Evolutionary conservation across 2,888 invertebrate genomes (phyloP).

Genomic region (Meiosimyza platycephala): DNA sequence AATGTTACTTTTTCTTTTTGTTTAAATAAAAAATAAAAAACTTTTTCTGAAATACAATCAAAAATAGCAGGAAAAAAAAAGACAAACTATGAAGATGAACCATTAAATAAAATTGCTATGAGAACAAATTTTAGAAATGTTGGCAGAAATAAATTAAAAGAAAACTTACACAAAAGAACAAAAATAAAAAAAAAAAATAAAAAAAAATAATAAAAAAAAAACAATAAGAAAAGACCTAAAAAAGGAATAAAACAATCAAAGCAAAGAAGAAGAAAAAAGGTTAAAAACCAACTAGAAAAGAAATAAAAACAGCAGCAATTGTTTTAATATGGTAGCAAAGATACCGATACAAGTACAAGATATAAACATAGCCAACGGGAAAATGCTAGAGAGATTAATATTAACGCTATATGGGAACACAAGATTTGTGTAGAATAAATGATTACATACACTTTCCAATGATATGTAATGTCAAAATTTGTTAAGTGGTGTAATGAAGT

Average conservation of each 20-base stretch:
- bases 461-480: too few species aligned
- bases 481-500: too few species aligned
- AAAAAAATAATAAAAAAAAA: not conserved
- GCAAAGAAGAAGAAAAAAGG: not conserved
- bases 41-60: too few species aligned
- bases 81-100: too few species aligned
- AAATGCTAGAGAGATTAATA: not conserved
- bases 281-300: not conserved
- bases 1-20: too few species aligned
- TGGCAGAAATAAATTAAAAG: too few species aligned
- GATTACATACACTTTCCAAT: too few species aligned
- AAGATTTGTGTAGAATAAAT: too few species aligned
- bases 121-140: too few species aligned
- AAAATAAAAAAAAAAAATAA: not conserved
- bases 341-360: not conserved
- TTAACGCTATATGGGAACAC: not conserved
- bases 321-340: conserved; percentile 5
- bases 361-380: not conserved
- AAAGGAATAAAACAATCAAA: not conserved
- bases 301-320: not conserved
- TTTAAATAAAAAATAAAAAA: too few species aligned
- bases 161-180: not conserved
- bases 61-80: too few species aligned
- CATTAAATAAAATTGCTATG: too few species aligned
- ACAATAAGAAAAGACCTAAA: not conserved